These are phyloP conservation scores for Anoplius nigerrimus DNA, from an alignment of 2,888 invertebrate species.

Conservation along the genomic window DNA sequence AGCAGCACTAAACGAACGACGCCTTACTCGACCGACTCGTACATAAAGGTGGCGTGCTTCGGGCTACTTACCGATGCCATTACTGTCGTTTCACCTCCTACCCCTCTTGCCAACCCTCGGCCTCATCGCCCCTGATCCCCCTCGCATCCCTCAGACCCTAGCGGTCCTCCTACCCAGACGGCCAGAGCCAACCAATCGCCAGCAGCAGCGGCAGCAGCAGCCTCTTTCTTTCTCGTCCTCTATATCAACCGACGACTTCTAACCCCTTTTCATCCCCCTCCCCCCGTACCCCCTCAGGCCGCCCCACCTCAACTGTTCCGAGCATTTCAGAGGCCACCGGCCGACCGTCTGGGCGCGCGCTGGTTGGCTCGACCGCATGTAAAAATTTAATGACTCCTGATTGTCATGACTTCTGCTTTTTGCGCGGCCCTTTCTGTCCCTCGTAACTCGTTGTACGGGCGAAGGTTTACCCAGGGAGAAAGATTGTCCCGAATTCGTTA, in stretches of 20 bases:
- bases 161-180: background rate
- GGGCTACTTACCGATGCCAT: slow-evolving; percentile 52
- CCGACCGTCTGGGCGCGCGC: background rate
- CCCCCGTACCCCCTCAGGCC: slow-evolving; percentile 37
- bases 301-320: no score
- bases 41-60: slow-evolving; percentile 28
- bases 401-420: slow-evolving; percentile 49
- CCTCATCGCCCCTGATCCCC: background rate
- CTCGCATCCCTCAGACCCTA: slow-evolving; percentile 5
- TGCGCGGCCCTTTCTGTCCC: slow-evolving; percentile 29
- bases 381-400: slow-evolving; percentile 53
- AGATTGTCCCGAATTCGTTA: slow-evolving; percentile 32
- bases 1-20: slow-evolving; percentile 25
- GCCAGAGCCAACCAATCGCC: background rate
- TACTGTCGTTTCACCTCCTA: slow-evolving; percentile 43
- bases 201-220: no score
- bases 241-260: slow-evolving; percentile 27
- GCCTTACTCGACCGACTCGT: slow-evolving; percentile 15
- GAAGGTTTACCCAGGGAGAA: slow-evolving; percentile 33
- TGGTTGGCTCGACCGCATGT: slow-evolving; percentile 27
- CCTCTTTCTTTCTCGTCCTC: slow-evolving; percentile 11
- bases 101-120: slow-evolving; percentile 5
- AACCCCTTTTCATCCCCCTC: slow-evolving; percentile 34
- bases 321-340: no score
- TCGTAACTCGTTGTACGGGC: slow-evolving; percentile 15